These are phyloP conservation scores for Mythimna ferrago DNA, from an alignment of 2,888 invertebrate species.

Conservation along the genomic window DNA sequence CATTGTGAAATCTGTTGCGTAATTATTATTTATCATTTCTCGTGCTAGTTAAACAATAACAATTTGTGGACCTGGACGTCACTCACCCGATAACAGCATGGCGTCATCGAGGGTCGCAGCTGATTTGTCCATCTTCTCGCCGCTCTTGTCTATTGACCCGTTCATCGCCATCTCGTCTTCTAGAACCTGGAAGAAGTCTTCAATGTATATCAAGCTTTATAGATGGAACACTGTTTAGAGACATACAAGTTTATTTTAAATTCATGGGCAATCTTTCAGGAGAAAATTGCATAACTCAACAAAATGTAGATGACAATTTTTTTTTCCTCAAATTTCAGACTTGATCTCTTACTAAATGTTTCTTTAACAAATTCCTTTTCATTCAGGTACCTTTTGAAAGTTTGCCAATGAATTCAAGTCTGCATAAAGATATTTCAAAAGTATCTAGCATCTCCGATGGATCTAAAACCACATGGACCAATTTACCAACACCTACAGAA, in stretches of 20 bases:
- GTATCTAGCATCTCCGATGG: not conserved
- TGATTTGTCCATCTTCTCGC: slow-evolving; percentile 65
- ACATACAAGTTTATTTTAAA: slow-evolving; percentile 1
- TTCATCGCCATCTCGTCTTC: slow-evolving; percentile 70
- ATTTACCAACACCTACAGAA: slow-evolving; percentile 8
- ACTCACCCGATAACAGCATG: slow-evolving; percentile 82
- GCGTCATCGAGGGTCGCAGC: slow-evolving; percentile 82
- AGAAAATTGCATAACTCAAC: not conserved
- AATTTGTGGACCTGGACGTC: slow-evolving; percentile 10
- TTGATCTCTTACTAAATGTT: not conserved
- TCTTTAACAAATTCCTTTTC: not conserved
- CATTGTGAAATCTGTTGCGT: not conserved
- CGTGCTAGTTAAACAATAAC: slow-evolving; percentile 26
- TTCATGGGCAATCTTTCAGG: not conserved
- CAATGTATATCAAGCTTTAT: not conserved
- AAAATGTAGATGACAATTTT: not conserved
- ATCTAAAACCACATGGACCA: not conserved
- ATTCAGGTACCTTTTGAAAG: not conserved
- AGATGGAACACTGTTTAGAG: not conserved
- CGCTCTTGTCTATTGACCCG: slow-evolving; percentile 66
- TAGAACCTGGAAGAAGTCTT: slow-evolving; percentile 38
- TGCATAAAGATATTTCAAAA: not conserved
- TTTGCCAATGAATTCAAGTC: not conserved
- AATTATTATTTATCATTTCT: slow-evolving; percentile 6
- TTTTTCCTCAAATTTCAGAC: not conserved